phyloP scores from a whole-genome alignment of 2,797 vertebrate genomes.

The Amblyopsis hoosieri region DNA sequence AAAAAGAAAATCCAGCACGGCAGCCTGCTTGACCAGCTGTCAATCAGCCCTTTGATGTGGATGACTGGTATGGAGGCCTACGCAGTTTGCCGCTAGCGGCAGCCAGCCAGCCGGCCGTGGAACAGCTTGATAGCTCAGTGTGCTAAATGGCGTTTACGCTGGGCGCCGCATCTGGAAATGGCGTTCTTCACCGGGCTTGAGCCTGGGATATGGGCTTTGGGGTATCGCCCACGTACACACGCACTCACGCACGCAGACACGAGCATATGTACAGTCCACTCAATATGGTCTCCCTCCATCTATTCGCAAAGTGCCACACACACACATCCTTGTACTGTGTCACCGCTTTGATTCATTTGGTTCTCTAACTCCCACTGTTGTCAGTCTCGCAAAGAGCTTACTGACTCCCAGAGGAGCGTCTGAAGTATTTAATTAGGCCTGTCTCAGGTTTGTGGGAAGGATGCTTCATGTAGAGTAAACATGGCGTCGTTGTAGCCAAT shows the following conservation, averaged over 20 bases:
- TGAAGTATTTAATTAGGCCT: too few species aligned
- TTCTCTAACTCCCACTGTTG: constrained; percentile 3
- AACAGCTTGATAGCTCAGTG: constrained; percentile 2
- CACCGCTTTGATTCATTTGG: constrained; percentile 37
- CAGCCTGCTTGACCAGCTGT: not conserved
- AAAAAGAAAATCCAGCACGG: not conserved
- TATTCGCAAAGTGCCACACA: constrained; percentile 38
- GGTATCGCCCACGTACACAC: not conserved
- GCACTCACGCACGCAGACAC: not conserved
- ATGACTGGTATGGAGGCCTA: not conserved
- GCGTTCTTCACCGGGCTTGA: constrained; percentile 1
- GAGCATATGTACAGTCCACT: not conserved
- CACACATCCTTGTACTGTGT: constrained; percentile 40
- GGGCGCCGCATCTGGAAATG: constrained; percentile 3
- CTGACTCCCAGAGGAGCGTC: too few species aligned
- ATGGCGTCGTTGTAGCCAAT: too few species aligned
- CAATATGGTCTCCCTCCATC: constrained; percentile 18
- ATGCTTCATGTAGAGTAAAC: too few species aligned
- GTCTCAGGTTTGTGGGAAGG: too few species aligned
- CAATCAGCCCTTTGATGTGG: not conserved
- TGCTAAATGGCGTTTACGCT: not conserved
- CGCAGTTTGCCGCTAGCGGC: not conserved
- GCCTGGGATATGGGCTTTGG: not conserved
- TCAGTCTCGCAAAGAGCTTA: not conserved
- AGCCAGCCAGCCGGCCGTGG: not conserved